These are phyloP conservation scores for Forbesichthys papilliferus DNA, from an alignment of 2,113 vertebrate genomes.

Conservation along the genomic window DNA sequence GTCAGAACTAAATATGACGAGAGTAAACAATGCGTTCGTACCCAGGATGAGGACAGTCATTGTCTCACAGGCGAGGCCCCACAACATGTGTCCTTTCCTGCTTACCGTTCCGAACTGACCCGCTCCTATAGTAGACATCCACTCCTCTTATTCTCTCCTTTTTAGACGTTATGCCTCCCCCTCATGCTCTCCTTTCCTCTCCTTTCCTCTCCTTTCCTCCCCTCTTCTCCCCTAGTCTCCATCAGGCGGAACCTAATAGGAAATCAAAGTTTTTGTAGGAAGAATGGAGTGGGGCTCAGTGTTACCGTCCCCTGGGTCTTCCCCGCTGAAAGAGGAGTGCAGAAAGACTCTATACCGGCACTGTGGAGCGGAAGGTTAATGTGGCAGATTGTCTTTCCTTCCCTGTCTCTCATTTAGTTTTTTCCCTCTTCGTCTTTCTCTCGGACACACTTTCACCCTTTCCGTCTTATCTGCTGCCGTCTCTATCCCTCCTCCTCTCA, in stretches of 20 bases:
- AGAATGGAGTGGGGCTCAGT: slow-evolving; percentile 94
- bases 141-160: background rate
- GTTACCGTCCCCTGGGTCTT: slow-evolving; percentile 96
- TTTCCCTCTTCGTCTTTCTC: slow-evolving; percentile 43
- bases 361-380: slow-evolving; percentile 90
- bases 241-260: slow-evolving; percentile 99
- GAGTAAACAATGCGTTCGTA: slow-evolving; percentile 59
- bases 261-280: slow-evolving; percentile 96
- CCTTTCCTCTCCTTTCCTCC: slow-evolving; percentile 18
- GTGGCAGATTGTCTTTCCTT: slow-evolving; percentile 96
- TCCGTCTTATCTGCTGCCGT: slow-evolving; percentile 7
- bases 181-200: slow-evolving; percentile 13
- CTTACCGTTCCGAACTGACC: background rate
- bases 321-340: slow-evolving; percentile 97
- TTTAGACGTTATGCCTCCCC: background rate
- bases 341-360: slow-evolving; percentile 84
- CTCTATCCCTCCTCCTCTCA: slow-evolving; percentile 8
- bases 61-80: slow-evolving; percentile 41
- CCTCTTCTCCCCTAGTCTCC: slow-evolving; percentile 75
- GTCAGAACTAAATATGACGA: slow-evolving; percentile 56
- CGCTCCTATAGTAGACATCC: too few relatives aligned
- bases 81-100: background rate
- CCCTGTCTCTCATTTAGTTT: slow-evolving; percentile 55
- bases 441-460: slow-evolving; percentile 32
- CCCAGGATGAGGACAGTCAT: slow-evolving; percentile 47